phyloP scores from a whole-genome alignment of 53 echinoderm and acorn worm genomes.

The Patiria pectinifera region DNA sequence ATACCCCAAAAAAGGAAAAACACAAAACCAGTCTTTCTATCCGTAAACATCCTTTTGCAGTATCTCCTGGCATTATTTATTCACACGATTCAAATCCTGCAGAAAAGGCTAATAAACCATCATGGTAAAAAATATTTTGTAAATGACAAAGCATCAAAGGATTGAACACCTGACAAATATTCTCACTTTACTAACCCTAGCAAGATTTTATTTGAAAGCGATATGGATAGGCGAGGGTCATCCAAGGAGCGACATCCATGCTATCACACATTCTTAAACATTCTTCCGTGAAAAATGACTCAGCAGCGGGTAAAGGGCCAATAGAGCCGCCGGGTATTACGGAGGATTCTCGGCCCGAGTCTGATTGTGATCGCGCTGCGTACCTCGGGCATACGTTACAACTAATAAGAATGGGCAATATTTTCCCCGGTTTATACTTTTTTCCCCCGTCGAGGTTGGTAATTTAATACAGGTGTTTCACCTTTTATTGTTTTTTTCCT shows the following conservation, averaged over 20 bases:
- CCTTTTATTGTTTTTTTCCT: no score
- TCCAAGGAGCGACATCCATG: background rate
- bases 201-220: background rate
- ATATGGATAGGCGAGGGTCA: background rate
- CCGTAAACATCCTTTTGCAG: no score
- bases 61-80: no score
- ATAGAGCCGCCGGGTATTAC: background rate
- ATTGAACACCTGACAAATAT: background rate
- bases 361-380: background rate
- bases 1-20: no score
- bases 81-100: no score
- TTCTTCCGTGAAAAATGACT: background rate
- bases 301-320: background rate
- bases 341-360: background rate
- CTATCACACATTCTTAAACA: background rate
- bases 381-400: background rate
- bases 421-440: background rate
- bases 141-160: background rate
- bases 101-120: no score
- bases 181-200: background rate
- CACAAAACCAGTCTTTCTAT: no score
- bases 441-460: no score
- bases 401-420: background rate
- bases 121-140: no score
- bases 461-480: no score